Evolutionary conservation across 2,113 vertebrate genomes (phyloP).

Genomic region (Arizona elegans): DNA sequence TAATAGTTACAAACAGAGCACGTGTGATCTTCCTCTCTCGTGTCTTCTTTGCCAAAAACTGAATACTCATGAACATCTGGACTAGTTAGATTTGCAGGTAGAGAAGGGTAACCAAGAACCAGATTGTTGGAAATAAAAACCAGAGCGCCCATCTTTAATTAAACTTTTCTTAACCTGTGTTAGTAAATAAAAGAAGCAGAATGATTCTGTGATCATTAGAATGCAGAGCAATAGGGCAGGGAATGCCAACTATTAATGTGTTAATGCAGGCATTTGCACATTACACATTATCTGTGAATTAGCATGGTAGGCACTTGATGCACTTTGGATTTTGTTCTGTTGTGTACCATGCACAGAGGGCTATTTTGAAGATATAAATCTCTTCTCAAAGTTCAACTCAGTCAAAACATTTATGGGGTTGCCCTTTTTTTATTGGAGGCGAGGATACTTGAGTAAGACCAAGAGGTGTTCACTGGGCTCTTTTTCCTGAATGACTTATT

Average conservation of each 20-base stretch:
- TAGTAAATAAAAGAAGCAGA: not conserved
- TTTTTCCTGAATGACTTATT: not conserved
- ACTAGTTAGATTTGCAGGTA: not conserved
- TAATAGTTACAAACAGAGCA: not conserved
- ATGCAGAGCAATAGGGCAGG: not conserved
- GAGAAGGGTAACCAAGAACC: not conserved
- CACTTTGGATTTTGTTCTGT: not conserved
- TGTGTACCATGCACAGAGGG: not conserved
- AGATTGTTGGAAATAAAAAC: not conserved
- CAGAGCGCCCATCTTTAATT: not conserved
- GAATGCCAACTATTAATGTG: not conserved
- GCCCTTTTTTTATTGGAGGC: not conserved
- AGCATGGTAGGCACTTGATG: not conserved
- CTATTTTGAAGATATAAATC: not conserved
- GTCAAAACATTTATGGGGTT: not conserved
- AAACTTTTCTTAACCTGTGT: not conserved
- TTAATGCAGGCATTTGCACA: not conserved
- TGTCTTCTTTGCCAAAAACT: not conserved
- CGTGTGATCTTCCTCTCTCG: not conserved
- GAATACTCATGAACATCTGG: slow-evolving; percentile 22
- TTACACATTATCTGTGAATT: not conserved
- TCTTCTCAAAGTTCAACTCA: not conserved
- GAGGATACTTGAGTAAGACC: not conserved
- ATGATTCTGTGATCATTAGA: not conserved
- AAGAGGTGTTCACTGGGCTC: not conserved